These are phyloP conservation scores for Nicator chloris DNA, from an alignment of 2,113 vertebrate genomes.

Conservation along the genomic window DNA sequence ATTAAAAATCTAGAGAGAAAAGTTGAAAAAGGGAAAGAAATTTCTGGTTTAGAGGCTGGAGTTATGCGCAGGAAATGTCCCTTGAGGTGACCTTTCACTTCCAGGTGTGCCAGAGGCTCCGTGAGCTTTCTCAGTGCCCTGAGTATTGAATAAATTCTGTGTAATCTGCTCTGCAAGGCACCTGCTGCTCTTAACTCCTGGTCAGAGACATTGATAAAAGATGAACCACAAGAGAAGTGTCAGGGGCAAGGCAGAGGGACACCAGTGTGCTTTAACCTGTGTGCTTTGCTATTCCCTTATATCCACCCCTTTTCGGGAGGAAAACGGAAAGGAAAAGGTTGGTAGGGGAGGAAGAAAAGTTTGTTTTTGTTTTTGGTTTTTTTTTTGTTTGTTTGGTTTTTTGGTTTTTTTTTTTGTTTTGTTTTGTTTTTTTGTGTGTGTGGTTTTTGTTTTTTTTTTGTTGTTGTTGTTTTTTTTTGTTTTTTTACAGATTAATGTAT, in stretches of 20 bases:
- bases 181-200: not conserved
- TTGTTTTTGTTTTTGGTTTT: no score
- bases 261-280: not conserved
- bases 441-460: no score
- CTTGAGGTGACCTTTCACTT: not conserved
- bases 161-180: not conserved
- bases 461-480: no score
- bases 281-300: not conserved
- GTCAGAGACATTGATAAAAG: not conserved
- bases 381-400: no score
- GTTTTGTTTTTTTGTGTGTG: no score
- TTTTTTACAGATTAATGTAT: not conserved
- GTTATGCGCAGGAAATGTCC: not conserved
- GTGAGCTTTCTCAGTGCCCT: not conserved
- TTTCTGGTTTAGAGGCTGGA: not conserved
- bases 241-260: not conserved
- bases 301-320: not conserved
- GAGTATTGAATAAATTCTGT: not conserved
- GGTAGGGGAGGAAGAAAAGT: no score
- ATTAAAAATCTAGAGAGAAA: not conserved
- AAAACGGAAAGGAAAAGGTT: not conserved
- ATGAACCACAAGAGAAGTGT: not conserved
- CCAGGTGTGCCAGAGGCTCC: not conserved
- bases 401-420: no score
- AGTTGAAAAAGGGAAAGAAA: not conserved